These are phyloP conservation scores for Gymnocypris eckloni DNA, from an alignment of 2,797 vertebrate genomes.

Conservation along the genomic window DNA sequence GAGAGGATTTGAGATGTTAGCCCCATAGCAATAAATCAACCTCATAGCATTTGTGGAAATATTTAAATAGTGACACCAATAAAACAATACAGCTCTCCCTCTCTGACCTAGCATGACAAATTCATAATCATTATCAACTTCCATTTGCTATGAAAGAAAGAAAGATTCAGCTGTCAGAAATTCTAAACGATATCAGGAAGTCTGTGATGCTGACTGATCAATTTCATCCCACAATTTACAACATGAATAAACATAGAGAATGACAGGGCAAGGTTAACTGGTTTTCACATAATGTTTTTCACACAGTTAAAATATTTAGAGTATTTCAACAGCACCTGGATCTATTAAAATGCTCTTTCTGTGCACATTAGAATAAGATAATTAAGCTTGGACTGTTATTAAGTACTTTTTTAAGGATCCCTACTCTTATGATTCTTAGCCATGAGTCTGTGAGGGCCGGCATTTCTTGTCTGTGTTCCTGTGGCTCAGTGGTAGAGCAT, in stretches of 20 bases:
- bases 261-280: neutral
- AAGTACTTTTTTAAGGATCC: constrained; percentile 13
- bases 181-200: neutral
- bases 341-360: neutral
- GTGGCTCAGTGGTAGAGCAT: too few species aligned
- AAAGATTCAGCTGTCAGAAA: constrained; percentile 1
- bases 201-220: constrained; percentile 13
- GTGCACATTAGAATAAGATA: neutral
- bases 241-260: neutral
- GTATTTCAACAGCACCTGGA: neutral
- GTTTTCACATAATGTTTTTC: neutral
- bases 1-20: constrained; percentile 4
- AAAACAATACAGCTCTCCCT: constrained; percentile 44
- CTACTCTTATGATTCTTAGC: constrained; percentile 4
- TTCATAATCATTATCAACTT: constrained; percentile 54
- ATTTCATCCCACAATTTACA: constrained; percentile 3
- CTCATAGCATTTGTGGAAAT: constrained; percentile 45
- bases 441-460: neutral
- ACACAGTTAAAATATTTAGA: constrained; percentile 3
- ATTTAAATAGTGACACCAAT: constrained; percentile 62
- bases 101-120: constrained; percentile 54
- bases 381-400: constrained; percentile 7
- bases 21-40: constrained; percentile 55
- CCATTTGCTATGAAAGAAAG: constrained; percentile 16
- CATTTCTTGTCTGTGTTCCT: constrained; percentile 1